phyloP scores from a whole-genome alignment of 2,888 invertebrate species.

The Acanthosepion lycidas region DNA sequence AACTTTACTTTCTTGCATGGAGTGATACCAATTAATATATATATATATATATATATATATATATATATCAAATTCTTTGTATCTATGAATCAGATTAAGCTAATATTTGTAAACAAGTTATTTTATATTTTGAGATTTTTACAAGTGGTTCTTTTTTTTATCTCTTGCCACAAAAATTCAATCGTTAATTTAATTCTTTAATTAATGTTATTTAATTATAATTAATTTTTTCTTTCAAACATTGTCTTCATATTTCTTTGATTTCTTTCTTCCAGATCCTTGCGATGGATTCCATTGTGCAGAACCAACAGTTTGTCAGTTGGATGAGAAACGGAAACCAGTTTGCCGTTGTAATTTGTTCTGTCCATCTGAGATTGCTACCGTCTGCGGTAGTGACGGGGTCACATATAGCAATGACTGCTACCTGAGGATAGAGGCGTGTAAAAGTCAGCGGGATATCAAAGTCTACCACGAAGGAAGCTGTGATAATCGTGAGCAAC shows the following conservation, averaged over 20 bases:
- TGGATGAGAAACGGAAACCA: slow-evolving; percentile 85
- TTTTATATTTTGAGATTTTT: no score
- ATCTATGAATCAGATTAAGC: no score
- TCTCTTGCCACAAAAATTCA: no score
- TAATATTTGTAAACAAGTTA: no score
- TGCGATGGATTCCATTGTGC: slow-evolving; percentile 86
- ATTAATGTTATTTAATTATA: no score
- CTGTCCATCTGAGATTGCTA: slow-evolving; percentile 76
- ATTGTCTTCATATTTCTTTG: slow-evolving; percentile 3
- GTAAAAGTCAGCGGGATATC: slow-evolving; percentile 81
- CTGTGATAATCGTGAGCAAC: slow-evolving; percentile 76
- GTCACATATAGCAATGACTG: slow-evolving; percentile 95
- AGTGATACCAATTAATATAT: no score
- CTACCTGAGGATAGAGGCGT: slow-evolving; percentile 92
- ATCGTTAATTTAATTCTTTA: no score
- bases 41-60: no score
- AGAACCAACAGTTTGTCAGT: slow-evolving; percentile 86
- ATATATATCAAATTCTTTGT: no score
- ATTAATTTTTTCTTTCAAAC: not conserved
- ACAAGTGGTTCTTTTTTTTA: no score
- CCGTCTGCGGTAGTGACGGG: slow-evolving; percentile 92
- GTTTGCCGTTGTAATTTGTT: slow-evolving; percentile 86
- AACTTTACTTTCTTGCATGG: no score
- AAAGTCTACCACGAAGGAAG: slow-evolving; percentile 87
- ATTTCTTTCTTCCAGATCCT: slow-evolving; percentile 81